Percentiles rank a stretch among this genome's conserved stretches.
Evolutionary conservation across 2,888 invertebrate genomes (phyloP).

Genomic region (Eupithecia abbreviata): DNA sequence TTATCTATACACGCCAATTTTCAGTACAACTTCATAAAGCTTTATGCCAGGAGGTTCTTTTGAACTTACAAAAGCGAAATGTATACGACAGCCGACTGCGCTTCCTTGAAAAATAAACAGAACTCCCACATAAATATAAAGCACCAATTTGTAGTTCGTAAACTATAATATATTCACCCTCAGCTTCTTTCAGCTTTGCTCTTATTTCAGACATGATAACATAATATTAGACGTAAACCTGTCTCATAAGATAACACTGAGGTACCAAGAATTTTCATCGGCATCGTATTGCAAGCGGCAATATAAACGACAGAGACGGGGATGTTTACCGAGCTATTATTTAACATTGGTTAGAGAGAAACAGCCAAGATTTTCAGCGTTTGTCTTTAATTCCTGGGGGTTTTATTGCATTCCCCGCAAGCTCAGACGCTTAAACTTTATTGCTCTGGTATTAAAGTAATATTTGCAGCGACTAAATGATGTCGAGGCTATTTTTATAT

Average conservation of each 20-base stretch:
- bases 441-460: conserved; percentile 83
- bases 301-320: conserved; percentile 78
- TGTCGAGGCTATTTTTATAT: conserved; percentile 78
- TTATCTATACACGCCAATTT: background rate
- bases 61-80: background rate
- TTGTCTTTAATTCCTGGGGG: conserved; percentile 77
- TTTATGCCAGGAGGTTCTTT: background rate
- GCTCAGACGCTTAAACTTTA: conserved; percentile 83
- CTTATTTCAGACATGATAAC: conserved; percentile 66
- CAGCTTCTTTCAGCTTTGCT: conserved; percentile 50
- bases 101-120: conserved; percentile 20
- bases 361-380: conserved; percentile 68
- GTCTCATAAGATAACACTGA: conserved; percentile 79
- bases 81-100: background rate
- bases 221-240: conserved; percentile 77
- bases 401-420: conserved; percentile 83
- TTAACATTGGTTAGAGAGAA: conserved; percentile 78
- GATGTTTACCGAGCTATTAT: conserved; percentile 57
- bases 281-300: conserved; percentile 76
- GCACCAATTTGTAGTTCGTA: conserved; percentile 53
- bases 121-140: conserved; percentile 29
- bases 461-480: conserved; percentile 83
- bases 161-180: conserved; percentile 56
- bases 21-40: background rate
- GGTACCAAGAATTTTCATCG: conserved; percentile 81